These are phyloP conservation scores for Euclidia mi DNA, from an alignment of 2,888 invertebrate genomes.

Conservation along the genomic window DNA sequence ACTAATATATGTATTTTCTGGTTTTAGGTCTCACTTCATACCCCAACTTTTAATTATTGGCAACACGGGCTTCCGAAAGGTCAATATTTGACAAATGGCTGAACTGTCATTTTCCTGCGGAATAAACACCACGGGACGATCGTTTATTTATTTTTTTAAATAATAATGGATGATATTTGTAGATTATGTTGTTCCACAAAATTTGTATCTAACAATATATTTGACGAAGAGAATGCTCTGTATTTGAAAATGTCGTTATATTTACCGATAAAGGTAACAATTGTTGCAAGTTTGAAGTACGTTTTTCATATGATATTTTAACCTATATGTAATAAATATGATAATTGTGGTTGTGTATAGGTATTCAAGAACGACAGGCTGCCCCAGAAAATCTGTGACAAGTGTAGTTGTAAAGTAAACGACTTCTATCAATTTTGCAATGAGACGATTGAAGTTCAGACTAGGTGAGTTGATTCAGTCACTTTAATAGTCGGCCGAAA, in stretches of 20 bases:
- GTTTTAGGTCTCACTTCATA: constrained; percentile 76
- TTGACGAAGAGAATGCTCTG: constrained; percentile 92
- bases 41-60: constrained; percentile 59
- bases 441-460: constrained; percentile 92
- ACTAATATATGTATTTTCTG: constrained; percentile 40
- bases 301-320: constrained; percentile 52
- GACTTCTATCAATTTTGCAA: constrained; percentile 93
- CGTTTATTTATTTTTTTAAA: constrained; percentile 55
- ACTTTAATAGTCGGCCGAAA: constrained; percentile 23
- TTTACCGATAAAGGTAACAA: constrained; percentile 93
- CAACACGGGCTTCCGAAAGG: constrained; percentile 71
- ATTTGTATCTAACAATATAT: constrained; percentile 92
- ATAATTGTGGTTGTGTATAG: constrained; percentile 76
- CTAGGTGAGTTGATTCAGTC: constrained; percentile 78
- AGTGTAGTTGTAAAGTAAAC: constrained; percentile 93
- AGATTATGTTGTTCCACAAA: constrained; percentile 84
- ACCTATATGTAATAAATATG: constrained; percentile 44
- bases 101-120: constrained; percentile 75
- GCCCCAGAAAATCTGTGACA: constrained; percentile 93
- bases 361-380: constrained; percentile 91
- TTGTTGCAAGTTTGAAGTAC: constrained; percentile 24
- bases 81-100: constrained; percentile 85
- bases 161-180: constrained; percentile 83
- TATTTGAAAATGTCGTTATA: constrained; percentile 93
- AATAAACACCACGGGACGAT: constrained; percentile 69